A percentile compares a stretch with the other conserved stretches of the same genome.
Evolutionary conservation across 2,888 invertebrate genomes (phyloP).

Genomic region (Spilosoma lubricipeda): DNA sequence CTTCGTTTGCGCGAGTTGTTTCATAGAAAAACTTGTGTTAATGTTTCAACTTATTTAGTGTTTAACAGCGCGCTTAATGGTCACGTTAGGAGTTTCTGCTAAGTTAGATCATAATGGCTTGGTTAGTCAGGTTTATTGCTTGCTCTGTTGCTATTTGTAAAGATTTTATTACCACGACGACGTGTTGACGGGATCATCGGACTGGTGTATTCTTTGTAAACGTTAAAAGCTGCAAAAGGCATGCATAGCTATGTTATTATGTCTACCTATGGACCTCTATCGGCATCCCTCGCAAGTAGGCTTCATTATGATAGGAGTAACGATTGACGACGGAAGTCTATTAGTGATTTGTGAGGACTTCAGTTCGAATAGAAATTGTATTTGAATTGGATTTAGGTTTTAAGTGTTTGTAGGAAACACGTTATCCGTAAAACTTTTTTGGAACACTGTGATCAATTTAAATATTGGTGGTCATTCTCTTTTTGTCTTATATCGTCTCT

Average conservation of each 20-base stretch:
- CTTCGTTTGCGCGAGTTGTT: constrained; percentile 19
- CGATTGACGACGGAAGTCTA: neutral
- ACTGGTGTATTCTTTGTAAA: neutral
- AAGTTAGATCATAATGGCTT: constrained; percentile 11
- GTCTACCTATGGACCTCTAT: neutral
- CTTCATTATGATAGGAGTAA: neutral
- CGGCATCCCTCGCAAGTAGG: neutral
- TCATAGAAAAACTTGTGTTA: constrained; percentile 22
- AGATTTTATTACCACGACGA: neutral
- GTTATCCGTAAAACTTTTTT: too few species aligned
- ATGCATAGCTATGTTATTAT: neutral
- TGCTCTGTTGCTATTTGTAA: neutral
- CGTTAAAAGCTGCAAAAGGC: neutral
- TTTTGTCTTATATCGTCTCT: too few species aligned
- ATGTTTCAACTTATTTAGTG: constrained; percentile 16
- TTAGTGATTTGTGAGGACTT: neutral
- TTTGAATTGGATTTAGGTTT: neutral
- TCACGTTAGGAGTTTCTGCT: constrained; percentile 5
- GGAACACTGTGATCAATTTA: too few species aligned
- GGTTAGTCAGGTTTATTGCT: neutral
- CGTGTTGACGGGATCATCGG: neutral
- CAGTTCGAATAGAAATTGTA: neutral
- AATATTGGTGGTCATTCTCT: too few species aligned
- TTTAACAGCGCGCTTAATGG: constrained; percentile 8
- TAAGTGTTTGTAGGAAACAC: too few species aligned